Conservation (phyloP, 2,113 vertebrate species). For the Macaca fascicularis region DNA sequence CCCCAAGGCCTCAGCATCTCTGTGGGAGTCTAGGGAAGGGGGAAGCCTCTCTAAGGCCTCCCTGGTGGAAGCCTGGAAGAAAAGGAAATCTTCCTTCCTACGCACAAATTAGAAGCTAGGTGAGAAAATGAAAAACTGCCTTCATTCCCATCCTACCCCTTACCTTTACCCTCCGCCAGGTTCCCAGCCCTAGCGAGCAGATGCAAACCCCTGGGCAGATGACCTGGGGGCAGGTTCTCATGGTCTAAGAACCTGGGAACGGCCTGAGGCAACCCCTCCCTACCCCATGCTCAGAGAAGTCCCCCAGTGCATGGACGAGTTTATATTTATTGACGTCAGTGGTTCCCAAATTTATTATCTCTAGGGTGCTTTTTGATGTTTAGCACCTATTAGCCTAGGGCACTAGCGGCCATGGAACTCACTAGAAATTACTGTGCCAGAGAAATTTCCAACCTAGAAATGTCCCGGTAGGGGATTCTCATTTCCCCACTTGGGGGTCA, state of each 20-base stretch:
- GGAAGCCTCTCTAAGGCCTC: neutral
- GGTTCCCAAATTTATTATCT: neutral
- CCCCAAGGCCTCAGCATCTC: neutral
- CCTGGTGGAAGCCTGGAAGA: neutral
- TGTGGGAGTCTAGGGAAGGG: neutral
- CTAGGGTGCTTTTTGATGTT: neutral
- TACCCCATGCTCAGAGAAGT: neutral
- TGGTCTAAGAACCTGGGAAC: neutral
- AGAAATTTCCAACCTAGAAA: neutral
- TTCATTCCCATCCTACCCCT: neutral
- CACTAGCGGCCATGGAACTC: neutral
- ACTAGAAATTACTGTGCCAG: neutral
- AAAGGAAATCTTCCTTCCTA: neutral
- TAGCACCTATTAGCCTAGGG: neutral
- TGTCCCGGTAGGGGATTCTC: neutral
- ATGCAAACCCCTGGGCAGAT: accelerated
- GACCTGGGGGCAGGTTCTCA: neutral
- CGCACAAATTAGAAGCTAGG: neutral
- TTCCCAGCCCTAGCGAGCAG: neutral
- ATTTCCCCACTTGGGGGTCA: neutral
- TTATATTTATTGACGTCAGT: neutral
- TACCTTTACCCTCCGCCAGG: neutral
- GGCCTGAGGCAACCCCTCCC: neutral
- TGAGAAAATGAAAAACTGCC: neutral
- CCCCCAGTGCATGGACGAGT: neutral